These are phyloP conservation scores for Sthenelais limicola DNA, from an alignment of 2,888 invertebrate species.

Conservation along the genomic window DNA sequence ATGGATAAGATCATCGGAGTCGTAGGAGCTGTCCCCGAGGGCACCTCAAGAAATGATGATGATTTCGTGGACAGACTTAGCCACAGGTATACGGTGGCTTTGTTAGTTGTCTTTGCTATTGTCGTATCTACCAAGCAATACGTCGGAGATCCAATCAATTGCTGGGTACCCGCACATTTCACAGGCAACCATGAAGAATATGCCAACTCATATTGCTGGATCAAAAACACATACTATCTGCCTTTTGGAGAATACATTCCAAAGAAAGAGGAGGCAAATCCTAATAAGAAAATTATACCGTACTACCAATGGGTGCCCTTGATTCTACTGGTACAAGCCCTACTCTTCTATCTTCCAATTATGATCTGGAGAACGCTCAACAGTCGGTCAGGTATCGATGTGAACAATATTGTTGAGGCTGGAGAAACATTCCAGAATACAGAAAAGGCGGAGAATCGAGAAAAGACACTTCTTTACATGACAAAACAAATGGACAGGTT, in stretches of 20 bases:
- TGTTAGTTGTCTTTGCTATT: constrained; percentile 53
- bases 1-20: constrained; percentile 56
- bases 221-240: constrained; percentile 56
- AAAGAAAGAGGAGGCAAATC: constrained; percentile 53
- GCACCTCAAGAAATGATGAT: constrained; percentile 53
- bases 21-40: constrained; percentile 51
- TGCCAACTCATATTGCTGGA: constrained; percentile 57
- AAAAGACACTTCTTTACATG: constrained; percentile 52
- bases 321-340: constrained; percentile 54
- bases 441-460: constrained; percentile 51
- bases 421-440: constrained; percentile 56
- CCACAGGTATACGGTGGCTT: constrained; percentile 52
- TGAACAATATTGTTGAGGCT: constrained; percentile 55
- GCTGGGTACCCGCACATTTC: constrained; percentile 57
- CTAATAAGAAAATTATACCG: constrained; percentile 53
- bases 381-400: constrained; percentile 53
- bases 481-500: constrained; percentile 56
- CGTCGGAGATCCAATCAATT: constrained; percentile 55
- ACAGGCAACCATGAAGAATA: constrained; percentile 54
- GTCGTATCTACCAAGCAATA: constrained; percentile 54
- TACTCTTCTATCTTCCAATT: constrained; percentile 51
- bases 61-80: constrained; percentile 52
- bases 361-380: constrained; percentile 52
- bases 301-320: constrained; percentile 59
- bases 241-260: constrained; percentile 55